Conservation (phyloP, 2,113 vertebrate species). For the Arvicanthis niloticus region DNA sequence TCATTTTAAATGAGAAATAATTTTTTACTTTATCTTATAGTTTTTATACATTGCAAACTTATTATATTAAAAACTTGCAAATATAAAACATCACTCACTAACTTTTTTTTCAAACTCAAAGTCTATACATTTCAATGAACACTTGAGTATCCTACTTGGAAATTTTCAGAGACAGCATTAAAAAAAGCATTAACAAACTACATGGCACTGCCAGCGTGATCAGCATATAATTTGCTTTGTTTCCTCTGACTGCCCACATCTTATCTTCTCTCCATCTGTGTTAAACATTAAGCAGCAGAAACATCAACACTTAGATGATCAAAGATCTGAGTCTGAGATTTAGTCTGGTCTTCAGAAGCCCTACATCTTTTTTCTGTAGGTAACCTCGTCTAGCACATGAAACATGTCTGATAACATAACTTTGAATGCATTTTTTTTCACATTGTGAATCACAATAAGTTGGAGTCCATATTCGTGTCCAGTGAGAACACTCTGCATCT, state of each 20-base stretch:
- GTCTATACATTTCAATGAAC: not conserved
- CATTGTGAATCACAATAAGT: not conserved
- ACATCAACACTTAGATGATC: not conserved
- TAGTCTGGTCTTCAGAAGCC: not conserved
- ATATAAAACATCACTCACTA: not conserved
- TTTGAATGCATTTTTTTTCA: not conserved
- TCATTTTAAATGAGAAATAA: not conserved
- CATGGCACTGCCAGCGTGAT: not conserved
- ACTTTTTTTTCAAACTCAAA: not conserved
- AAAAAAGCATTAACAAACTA: not conserved
- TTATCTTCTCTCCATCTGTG: not conserved
- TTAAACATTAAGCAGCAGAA: not conserved
- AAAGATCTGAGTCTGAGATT: not conserved
- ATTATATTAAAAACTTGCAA: not conserved
- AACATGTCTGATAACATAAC: accelerated
- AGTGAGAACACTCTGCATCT: not conserved
- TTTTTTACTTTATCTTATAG: not conserved
- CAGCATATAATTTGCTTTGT: not conserved
- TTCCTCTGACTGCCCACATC: not conserved
- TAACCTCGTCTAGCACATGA: not conserved
- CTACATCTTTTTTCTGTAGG: not conserved
- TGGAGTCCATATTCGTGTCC: not conserved
- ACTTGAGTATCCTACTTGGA: not conserved
- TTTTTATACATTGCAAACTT: not conserved
- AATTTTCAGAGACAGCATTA: not conserved